Base-by-base conservation (phyloP, 2,888 invertebrate genomes). In the Pemphredon lugubris region DNA sequence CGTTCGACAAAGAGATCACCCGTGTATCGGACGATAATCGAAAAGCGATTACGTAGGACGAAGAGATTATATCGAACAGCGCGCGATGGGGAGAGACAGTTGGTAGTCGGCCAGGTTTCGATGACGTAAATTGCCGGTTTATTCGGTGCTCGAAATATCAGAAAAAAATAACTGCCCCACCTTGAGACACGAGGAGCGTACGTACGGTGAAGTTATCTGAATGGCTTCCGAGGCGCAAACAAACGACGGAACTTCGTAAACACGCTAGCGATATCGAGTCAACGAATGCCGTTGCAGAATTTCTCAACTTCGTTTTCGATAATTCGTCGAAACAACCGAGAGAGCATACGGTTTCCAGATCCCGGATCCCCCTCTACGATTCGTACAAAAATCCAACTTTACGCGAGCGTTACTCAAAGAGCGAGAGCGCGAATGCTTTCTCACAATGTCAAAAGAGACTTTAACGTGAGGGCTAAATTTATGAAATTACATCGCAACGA, bases 121-220 rank as follows among this genome's bases (percentile, higher is more conserved):
- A 23, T 77, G 74, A 77, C 68, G 66, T 34, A 68, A 77, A 65
- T 40, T 45, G 18, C 30, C 50, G 40, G 14, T 58, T 14, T 30
- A 48, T 58, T 39, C 23, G 55, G 32, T 26, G 42, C 55, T 50
- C 40, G 50, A 60, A 59, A 63, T 53, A 64, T 75, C 63, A 14
- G 34, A 32, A 48, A 57, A 53, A 74, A 77, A 67, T 42, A 66
- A 50, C 54, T 45, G 21, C 18, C 30, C 54, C 63, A 51, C 59
- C 65, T 70, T 42, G 53, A n/a, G 37, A 44, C 37, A 37, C 45
- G 48, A 39, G 58, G 42, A 51, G 69, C 67, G 48, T 63, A 48
- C 18, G 50, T 64, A 67, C 47, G 48, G n/a, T n/a, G n/a, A 44
- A 70, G 71, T 80, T 80, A 80, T 79, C 77, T 73, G 45, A 39